A percentile compares a stretch with the other conserved stretches of the same genome.
Conservation (phyloP, 1,140 invertebrate species). For the Brachionus rubens region DNA sequence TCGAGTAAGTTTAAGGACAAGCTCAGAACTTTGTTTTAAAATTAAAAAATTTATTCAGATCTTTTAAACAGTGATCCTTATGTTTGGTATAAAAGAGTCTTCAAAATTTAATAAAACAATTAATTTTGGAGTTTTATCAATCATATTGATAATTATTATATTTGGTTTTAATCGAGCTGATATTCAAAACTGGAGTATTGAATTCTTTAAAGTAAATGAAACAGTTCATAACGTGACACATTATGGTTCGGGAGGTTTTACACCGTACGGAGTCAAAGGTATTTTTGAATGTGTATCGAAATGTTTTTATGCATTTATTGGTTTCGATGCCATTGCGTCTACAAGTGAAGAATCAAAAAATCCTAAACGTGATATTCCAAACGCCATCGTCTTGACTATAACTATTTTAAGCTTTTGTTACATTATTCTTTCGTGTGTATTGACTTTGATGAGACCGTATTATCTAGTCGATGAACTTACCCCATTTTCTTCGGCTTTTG, state of each 20-base stretch:
- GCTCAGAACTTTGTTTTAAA: not conserved
- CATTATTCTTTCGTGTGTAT: constrained; percentile 51
- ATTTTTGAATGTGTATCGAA: constrained; percentile 53
- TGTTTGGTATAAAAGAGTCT: constrained; percentile 33
- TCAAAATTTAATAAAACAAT: constrained; percentile 12
- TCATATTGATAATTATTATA: constrained; percentile 1
- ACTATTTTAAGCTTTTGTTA: constrained; percentile 51
- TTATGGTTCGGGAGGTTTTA: constrained; percentile 58
- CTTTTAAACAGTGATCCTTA: not conserved
- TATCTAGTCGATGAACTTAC: constrained; percentile 47
- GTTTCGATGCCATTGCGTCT: constrained; percentile 50
- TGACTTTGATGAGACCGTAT: constrained; percentile 55
- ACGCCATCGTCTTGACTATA: constrained; percentile 52
- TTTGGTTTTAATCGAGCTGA: constrained; percentile 28
- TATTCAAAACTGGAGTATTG: constrained; percentile 3
- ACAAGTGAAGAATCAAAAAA: constrained; percentile 53
- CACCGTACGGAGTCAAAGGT: constrained; percentile 59
- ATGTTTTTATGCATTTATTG: constrained; percentile 53
- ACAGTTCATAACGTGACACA: not conserved
- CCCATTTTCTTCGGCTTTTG: constrained; percentile 47
- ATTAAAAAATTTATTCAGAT: too few species aligned
- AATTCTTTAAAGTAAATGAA: not conserved
- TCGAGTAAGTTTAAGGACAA: not conserved
- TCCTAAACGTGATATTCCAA: constrained; percentile 52
- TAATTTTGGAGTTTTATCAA: constrained; percentile 8